Evolutionary conservation across 2,113 vertebrate genomes (phyloP), one percentile per base, ranked within the genome.

Genomic region (Ammodytes dubius): DNA sequence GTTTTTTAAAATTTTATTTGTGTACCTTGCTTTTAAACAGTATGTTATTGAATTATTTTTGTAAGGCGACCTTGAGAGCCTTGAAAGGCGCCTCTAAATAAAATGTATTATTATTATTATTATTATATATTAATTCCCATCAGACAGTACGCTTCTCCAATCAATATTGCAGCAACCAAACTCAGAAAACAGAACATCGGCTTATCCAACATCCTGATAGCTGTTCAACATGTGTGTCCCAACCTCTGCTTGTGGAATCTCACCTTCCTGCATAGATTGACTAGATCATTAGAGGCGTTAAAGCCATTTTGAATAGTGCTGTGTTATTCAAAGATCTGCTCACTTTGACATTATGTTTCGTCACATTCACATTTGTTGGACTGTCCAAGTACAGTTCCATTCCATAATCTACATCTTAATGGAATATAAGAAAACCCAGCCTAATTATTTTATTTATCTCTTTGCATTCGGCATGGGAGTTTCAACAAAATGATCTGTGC

Each of bases 81-180:
- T n/a, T n/a, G n/a, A n/a, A n/a, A n/a, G n/a, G n/a, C n/a, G n/a
- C n/a, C n/a, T n/a, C n/a, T n/a, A n/a, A n/a, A n/a, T n/a, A n/a
- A n/a, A n/a, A n/a, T n/a, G n/a, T n/a, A n/a, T n/a, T n/a, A n/a
- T n/a, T n/a, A n/a, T n/a, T n/a, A n/a, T n/a, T n/a, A n/a, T n/a
- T n/a, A n/a, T n/a, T n/a, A n/a, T n/a, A n/a, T n/a, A n/a, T n/a
- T n/a, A n/a, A n/a, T n/a, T n/a, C n/a, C n/a, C n/a, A n/a, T n/a
- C n/a, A n/a, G n/a, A n/a, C n/a, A n/a, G 60, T 52, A 42, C 35
- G n/a, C 72, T n/a, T n/a, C n/a, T n/a, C n/a, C 12, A 39, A 87
- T 89, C 69, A 85, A 80, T 85, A 84, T 89, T 81, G 73, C 74
- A 64, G 11, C 49, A 60, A 11, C 45, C 42, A 17, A 76, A 80